These are phyloP conservation scores for Typhlichthys subterraneus DNA, from an alignment of 2,797 vertebrate genomes.

Conservation along the genomic window DNA sequence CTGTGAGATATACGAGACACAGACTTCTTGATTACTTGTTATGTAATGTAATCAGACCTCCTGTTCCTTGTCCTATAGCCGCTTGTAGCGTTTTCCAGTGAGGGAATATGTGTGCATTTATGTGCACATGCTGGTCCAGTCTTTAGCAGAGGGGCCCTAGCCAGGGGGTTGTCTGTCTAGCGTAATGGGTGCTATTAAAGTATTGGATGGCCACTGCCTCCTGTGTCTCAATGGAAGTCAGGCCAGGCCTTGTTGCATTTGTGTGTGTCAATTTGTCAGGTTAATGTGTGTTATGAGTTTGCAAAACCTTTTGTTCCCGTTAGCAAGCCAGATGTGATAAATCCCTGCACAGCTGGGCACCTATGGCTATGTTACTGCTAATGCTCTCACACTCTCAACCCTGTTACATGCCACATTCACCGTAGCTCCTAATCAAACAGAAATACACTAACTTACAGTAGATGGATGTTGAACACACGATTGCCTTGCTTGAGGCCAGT, in stretches of 20 bases:
- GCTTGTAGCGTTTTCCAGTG: not conserved
- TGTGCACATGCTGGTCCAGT: constrained; percentile 7
- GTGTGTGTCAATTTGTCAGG: not conserved
- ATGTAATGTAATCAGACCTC: not conserved
- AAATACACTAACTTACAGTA: too few species aligned
- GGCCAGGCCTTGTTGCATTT: constrained; percentile 21
- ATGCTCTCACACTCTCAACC: too few species aligned
- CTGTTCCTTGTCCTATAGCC: not conserved
- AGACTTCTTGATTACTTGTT: too few species aligned
- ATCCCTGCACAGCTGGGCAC: constrained; percentile 56
- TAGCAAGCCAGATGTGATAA: constrained; percentile 51
- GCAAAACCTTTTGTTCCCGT: constrained; percentile 41
- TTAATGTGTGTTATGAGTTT: constrained; percentile 27
- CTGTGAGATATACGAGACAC: too few species aligned
- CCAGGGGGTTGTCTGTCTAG: constrained; percentile 27
- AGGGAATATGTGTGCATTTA: constrained; percentile 15
- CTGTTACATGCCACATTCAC: too few species aligned
- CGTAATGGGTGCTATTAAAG: constrained; percentile 37
- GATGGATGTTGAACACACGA: too few species aligned
- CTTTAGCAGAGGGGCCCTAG: constrained; percentile 16
- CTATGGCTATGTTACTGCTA: constrained; percentile 26
- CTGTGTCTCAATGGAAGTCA: constrained; percentile 60
- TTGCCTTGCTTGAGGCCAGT: too few species aligned
- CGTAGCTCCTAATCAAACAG: too few species aligned
- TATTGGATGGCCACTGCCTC: constrained; percentile 38